These are phyloP conservation scores for Cephus pulcher DNA, from an alignment of 2,888 invertebrate genomes.

Conservation along the genomic window DNA sequence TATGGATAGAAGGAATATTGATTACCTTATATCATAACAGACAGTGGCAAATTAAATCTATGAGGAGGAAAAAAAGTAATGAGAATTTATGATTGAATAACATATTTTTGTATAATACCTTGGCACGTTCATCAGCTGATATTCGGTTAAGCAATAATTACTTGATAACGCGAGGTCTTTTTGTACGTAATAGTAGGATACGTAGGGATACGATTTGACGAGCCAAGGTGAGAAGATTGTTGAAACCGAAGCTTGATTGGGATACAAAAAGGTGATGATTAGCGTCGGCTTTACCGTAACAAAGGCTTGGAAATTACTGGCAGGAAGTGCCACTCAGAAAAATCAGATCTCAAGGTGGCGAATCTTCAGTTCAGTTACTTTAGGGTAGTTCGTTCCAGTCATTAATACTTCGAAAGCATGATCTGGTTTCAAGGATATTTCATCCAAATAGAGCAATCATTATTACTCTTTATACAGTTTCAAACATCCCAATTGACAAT, in stretches of 20 bases:
- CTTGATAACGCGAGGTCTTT: slow-evolving; percentile 19
- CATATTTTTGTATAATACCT: background rate
- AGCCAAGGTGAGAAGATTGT: slow-evolving; percentile 61
- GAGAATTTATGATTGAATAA: background rate
- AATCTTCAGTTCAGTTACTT: background rate
- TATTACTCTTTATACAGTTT: background rate
- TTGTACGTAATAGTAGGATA: slow-evolving; percentile 21
- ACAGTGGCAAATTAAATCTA: background rate
- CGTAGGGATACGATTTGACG: slow-evolving; percentile 20
- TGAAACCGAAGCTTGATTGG: slow-evolving; percentile 64
- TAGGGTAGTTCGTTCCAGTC: background rate
- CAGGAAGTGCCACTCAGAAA: slow-evolving; percentile 64
- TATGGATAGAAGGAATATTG: background rate
- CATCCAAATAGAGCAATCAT: background rate
- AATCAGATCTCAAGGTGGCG: slow-evolving; percentile 61
- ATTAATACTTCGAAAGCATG: background rate
- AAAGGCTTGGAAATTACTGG: slow-evolving; percentile 47
- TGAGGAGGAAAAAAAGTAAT: background rate
- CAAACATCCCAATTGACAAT: background rate
- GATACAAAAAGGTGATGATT: slow-evolving; percentile 63
- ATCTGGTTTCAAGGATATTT: background rate
- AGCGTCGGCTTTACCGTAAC: slow-evolving; percentile 49
- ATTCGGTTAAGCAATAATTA: background rate
- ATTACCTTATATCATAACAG: background rate
- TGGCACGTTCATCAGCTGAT: background rate